Percentiles rank a stretch among this genome's conserved stretches.
Evolutionary conservation across 2,113 vertebrate genomes (phyloP).

Genomic region (Siphamia tubifer): DNA sequence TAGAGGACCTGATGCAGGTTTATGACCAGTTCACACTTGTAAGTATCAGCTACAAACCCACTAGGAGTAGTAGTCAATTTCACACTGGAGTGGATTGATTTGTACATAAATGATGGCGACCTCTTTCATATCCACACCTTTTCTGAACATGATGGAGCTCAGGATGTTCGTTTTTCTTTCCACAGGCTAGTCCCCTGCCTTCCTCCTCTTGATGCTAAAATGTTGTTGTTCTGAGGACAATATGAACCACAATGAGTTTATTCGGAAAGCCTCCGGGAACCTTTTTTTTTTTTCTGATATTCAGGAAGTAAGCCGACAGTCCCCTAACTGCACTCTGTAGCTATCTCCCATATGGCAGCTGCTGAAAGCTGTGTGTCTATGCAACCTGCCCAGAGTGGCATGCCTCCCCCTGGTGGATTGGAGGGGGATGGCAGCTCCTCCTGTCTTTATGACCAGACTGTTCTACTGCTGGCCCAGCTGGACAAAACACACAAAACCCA

Average conservation of each 20-base stretch:
- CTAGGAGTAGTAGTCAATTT: not conserved
- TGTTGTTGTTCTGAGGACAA: conserved; percentile 82
- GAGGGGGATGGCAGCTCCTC: conserved; percentile 83
- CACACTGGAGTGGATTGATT: not conserved
- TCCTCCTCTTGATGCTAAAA: conserved; percentile 90
- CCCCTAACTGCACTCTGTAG: conserved; percentile 94
- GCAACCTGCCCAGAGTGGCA: conserved; percentile 94
- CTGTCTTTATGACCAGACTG: conserved; percentile 82
- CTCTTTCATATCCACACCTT: too few relatives aligned
- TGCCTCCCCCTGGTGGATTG: conserved; percentile 86
- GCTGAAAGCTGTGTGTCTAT: conserved; percentile 98
- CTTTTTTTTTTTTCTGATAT: conserved; percentile 87
- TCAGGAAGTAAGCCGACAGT: conserved; percentile 96
- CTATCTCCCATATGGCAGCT: conserved; percentile 95
- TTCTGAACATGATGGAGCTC: too few relatives aligned
- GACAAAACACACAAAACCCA: conserved; percentile 66
- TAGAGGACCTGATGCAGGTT: conserved; percentile 95
- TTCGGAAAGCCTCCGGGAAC: conserved; percentile 59
- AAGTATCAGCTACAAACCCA: conserved; percentile 69
- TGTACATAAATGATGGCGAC: too few relatives aligned
- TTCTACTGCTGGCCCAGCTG: conserved; percentile 86
- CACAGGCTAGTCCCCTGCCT: conserved; percentile 93
- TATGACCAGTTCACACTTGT: conserved; percentile 99
- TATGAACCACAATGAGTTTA: conserved; percentile 66
- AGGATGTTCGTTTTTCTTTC: not conserved